Evolutionary conservation across 2,113 vertebrate species (phyloP), one percentile per base, ranked within the genome.

Genomic region (Chloebia gouldiae): DNA sequence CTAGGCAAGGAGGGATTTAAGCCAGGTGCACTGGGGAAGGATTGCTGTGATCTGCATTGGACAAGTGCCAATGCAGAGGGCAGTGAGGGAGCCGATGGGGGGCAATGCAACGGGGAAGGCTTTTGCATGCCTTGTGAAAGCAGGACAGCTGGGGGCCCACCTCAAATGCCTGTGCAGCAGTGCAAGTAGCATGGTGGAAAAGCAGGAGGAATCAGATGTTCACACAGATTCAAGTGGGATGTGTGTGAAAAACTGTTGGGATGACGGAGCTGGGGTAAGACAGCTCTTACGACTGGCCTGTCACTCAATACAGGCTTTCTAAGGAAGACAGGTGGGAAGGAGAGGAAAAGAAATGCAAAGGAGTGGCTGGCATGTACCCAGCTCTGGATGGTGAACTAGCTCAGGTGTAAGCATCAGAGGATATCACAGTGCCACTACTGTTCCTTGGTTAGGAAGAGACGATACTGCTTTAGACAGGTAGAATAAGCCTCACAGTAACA

Each of bases 11-110:
- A 78, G 20, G 22, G 14, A 65, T 77, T 57, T 37, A 57, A 77
- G 21, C 2, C 25, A 57, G 13, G n/a, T 1, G 4, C 9, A 2
- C 0, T 40, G 42, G 10, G 54, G 28, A 86, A 77, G 50, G 60
- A 66, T 11, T 65, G 28, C 35, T 2, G 1, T 45, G 20, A 78
- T 23, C 5, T 70, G 16, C n/a, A n/a, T n/a, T 23, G 47, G 21
- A 59, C 47, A 80, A 92, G 40, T 39, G 40, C 53, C 16, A 51
- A 45, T 31, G 69, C 2, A 4, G n/a, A 44, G 8, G 27, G 21
- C 54, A 83, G 28, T 27, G 40, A 91, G 33, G 53, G 73, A 76
- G n/a, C 23, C 51, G 35, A 28, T 33, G 8, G 10, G 47, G 19
- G 6, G 5, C 18, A 60, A 10, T 17, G 50, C 11, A 72, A 25